Evolutionary conservation across 1,140 invertebrate species (phyloP).

Genomic region (Apocrypta bakeri): DNA sequence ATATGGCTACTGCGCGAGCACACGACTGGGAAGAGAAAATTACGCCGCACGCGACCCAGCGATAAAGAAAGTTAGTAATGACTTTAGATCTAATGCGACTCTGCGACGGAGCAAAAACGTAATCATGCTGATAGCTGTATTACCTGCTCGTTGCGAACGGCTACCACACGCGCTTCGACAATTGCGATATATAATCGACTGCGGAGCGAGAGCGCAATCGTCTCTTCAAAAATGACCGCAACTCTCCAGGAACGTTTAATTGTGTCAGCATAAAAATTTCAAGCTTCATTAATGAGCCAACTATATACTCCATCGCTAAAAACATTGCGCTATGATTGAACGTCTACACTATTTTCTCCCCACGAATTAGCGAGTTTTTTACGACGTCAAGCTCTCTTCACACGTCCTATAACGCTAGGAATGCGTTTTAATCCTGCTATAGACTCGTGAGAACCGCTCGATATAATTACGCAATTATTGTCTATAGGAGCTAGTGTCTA

Average conservation of each 20-base stretch:
- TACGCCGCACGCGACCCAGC: background rate
- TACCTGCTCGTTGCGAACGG: background rate
- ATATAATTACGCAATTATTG: conserved; percentile 2
- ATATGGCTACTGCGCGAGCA: background rate
- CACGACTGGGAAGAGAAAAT: background rate
- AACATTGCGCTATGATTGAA: background rate
- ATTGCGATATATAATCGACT: background rate
- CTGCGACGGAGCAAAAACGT: background rate
- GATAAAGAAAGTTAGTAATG: conserved; percentile 24
- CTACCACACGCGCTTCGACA: background rate
- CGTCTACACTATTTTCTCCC: background rate
- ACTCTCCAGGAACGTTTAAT: too few species aligned
- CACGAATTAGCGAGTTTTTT: background rate
- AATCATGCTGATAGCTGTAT: conserved; percentile 2
- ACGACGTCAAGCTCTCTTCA: background rate
- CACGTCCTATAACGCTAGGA: background rate
- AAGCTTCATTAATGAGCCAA: background rate
- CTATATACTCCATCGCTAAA: too few species aligned
- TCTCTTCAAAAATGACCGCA: conserved; percentile 9
- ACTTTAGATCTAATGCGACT: conserved; percentile 7
- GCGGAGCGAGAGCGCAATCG: background rate
- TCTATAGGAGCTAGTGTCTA: background rate
- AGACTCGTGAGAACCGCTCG: background rate
- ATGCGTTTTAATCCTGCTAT: background rate
- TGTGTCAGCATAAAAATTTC: background rate